phyloP scores from a whole-genome alignment of 2,797 vertebrate species.

The Cuniculus paca region DNA sequence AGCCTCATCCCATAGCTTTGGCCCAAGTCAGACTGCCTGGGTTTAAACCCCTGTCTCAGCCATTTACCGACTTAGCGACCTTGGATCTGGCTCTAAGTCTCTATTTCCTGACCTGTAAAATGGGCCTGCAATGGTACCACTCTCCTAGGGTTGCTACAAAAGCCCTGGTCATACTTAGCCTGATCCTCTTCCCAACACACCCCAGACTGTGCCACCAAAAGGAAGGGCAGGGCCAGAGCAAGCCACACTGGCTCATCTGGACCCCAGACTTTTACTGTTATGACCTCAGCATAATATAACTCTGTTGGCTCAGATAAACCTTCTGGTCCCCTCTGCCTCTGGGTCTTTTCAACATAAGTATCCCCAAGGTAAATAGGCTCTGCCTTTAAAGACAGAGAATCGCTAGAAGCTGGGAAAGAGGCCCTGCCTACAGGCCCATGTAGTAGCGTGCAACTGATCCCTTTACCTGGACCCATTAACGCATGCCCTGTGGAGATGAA shows the following conservation, averaged over 20 bases:
- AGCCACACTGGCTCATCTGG: neutral
- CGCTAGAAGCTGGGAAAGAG: neutral
- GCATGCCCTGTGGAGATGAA: conserved; percentile 1
- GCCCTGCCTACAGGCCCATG: neutral
- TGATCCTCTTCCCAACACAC: neutral
- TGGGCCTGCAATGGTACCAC: neutral
- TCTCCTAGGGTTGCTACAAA: neutral
- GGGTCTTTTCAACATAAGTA: neutral
- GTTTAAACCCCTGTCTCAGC: neutral
- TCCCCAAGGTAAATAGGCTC: neutral
- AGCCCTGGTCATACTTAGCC: neutral
- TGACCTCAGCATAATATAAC: neutral
- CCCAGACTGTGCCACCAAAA: neutral
- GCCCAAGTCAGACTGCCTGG: neutral
- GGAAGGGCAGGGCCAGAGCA: neutral
- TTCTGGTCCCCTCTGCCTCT: neutral
- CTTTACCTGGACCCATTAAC: neutral
- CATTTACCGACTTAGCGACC: neutral
- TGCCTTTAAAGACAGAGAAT: conserved; percentile 38
- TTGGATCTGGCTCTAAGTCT: neutral
- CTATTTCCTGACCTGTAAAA: neutral
- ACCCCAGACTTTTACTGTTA: neutral
- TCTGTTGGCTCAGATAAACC: neutral
- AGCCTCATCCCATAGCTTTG: neutral
- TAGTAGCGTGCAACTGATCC: neutral